These are phyloP conservation scores for Drosophila seguyi DNA, from an alignment of 1,140 invertebrate species.

Conservation along the genomic window DNA sequence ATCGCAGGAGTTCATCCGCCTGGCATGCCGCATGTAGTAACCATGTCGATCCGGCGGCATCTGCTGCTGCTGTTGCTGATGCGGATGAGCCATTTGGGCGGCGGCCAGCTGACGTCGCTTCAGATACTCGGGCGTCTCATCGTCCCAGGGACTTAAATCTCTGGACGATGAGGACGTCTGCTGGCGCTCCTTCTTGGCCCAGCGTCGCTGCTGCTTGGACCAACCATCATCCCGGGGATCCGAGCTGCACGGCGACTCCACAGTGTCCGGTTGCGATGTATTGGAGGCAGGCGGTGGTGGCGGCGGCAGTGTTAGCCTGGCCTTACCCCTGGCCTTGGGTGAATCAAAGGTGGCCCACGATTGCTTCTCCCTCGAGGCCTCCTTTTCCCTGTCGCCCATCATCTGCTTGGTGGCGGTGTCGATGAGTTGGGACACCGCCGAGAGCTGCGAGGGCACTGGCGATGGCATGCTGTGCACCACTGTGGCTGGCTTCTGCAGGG, in stretches of 20 bases:
- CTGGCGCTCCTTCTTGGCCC: slow-evolving; percentile 85
- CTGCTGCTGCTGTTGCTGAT: slow-evolving; percentile 23
- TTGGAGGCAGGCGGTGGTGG: slow-evolving; percentile 77
- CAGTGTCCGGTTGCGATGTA: slow-evolving; percentile 83
- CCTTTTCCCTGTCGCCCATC: slow-evolving; percentile 54
- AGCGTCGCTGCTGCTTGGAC: slow-evolving; percentile 70
- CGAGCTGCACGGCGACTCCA: slow-evolving; percentile 90
- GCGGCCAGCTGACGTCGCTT: slow-evolving; percentile 58
- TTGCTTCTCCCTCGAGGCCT: slow-evolving; percentile 58
- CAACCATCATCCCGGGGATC: slow-evolving; percentile 89
- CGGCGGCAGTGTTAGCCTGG: slow-evolving; percentile 59
- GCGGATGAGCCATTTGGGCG: slow-evolving; percentile 38
- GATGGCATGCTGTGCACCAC: slow-evolving; percentile 70
- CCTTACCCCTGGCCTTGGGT: slow-evolving; percentile 73
- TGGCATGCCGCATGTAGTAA: slow-evolving; percentile 80
- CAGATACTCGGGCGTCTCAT: slow-evolving; percentile 86
- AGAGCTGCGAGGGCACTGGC: slow-evolving; percentile 77
- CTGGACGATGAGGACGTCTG: slow-evolving; percentile 89
- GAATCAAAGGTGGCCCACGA: slow-evolving; percentile 85
- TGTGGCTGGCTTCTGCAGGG: slow-evolving; percentile 69
- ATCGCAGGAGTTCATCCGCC: slow-evolving; percentile 85
- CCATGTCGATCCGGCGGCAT: slow-evolving; percentile 67
- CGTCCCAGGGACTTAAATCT: slow-evolving; percentile 90
- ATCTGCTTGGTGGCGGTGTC: slow-evolving; percentile 79
- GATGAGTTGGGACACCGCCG: slow-evolving; percentile 78